phyloP scores from a whole-genome alignment of 2,888 invertebrate genomes.

The Dastarcus helophoroides region DNA sequence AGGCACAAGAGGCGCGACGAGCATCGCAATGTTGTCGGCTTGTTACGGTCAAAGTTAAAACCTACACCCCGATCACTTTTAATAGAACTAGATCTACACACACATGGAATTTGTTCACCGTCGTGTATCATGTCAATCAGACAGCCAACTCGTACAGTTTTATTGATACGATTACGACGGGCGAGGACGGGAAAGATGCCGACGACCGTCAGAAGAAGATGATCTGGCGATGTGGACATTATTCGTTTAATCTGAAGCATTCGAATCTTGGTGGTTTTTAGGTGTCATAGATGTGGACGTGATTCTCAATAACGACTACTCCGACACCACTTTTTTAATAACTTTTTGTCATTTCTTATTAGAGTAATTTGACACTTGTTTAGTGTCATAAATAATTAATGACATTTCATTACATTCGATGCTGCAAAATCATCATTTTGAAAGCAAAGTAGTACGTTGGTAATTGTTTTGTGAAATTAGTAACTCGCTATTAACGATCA shows the following conservation, averaged over 20 bases:
- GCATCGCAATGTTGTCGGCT: slow-evolving; percentile 15
- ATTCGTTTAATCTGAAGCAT: too few species aligned
- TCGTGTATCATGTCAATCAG: slow-evolving; percentile 29
- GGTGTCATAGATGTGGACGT: slow-evolving; percentile 8
- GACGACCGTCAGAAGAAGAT: not conserved
- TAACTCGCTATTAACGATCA: too few species aligned
- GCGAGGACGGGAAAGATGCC: slow-evolving; percentile 1
- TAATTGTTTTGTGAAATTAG: too few species aligned
- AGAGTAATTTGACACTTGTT: too few species aligned
- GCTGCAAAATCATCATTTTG: too few species aligned
- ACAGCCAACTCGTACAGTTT: slow-evolving; percentile 21
- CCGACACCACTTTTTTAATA: slow-evolving; percentile 11
- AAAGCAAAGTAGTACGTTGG: too few species aligned
- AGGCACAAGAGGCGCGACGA: slow-evolving; percentile 12
- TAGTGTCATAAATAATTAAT: too few species aligned
- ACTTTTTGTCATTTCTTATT: too few species aligned
- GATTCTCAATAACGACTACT: slow-evolving; percentile 12
- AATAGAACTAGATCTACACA: slow-evolving; percentile 30
- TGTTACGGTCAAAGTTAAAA: slow-evolving; percentile 13
- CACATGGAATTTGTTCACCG: slow-evolving; percentile 27
- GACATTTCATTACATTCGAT: too few species aligned
- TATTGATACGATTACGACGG: slow-evolving; percentile 18
- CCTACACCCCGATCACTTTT: slow-evolving; percentile 13
- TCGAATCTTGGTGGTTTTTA: too few species aligned
- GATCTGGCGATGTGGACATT: too few species aligned